Evolutionary conservation across 2,113 vertebrate species (phyloP).

Genomic region (Larimichthys crocea): DNA sequence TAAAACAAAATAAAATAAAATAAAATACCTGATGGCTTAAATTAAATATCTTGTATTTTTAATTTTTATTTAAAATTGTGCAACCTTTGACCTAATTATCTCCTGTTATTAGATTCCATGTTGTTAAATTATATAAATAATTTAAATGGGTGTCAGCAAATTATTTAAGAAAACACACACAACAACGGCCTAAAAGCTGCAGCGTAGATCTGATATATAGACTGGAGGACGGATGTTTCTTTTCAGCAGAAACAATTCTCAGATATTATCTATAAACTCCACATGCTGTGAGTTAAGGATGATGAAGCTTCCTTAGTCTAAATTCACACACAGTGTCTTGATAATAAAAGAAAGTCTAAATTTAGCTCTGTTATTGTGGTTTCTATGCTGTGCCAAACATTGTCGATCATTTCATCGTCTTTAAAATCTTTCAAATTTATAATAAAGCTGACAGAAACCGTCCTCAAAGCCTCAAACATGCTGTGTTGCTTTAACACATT

Average conservation of each 20-base stretch:
- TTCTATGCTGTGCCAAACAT: not conserved
- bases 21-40: no score
- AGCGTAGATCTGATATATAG: not conserved
- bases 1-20: not conserved
- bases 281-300: not conserved
- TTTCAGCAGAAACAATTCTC: not conserved
- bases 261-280: not conserved
- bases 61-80: not conserved
- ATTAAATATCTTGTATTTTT: not conserved
- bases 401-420: not conserved
- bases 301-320: not conserved
- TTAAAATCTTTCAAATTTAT: not conserved
- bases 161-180: not conserved
- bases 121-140: not conserved
- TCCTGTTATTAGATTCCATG: not conserved
- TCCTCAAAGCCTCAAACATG: not conserved
- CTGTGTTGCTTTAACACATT: not conserved
- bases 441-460: not conserved
- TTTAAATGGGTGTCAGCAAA: not conserved
- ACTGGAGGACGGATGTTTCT: not conserved
- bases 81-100: not conserved
- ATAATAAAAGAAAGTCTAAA: not conserved
- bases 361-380: no score
- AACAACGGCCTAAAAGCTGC: not conserved
- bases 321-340: not conserved